A percentile compares a stretch with the other conserved stretches of the same genome.
phyloP scores from a whole-genome alignment of 2,888 invertebrate species.

The Scaeva pyrastri region DNA sequence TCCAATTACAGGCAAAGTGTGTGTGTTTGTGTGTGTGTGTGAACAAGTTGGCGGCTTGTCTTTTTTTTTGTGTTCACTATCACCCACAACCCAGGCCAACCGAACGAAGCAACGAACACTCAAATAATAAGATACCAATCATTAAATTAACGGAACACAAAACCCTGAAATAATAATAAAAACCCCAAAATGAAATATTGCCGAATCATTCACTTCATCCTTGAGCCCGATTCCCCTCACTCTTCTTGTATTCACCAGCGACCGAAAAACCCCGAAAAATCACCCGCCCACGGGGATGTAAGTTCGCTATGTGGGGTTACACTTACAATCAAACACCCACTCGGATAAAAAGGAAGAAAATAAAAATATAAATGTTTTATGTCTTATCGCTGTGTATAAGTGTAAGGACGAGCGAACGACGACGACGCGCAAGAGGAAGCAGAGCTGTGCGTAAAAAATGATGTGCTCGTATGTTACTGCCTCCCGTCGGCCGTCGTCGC shows the following conservation, averaged over 20 bases:
- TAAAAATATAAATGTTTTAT: conserved; percentile 67
- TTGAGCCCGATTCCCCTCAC: neutral
- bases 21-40: conserved; percentile 21
- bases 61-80: neutral
- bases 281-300: conserved; percentile 9
- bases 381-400: conserved; percentile 68
- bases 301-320: conserved; percentile 8
- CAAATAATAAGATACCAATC: conserved; percentile 72
- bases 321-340: conserved; percentile 56
- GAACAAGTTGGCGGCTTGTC: conserved; percentile 1
- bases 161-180: conserved; percentile 74
- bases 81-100: neutral
- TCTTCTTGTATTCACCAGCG: neutral
- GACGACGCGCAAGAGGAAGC: conserved; percentile 39
- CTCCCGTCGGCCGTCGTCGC: too few species aligned
- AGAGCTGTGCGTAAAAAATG: conserved; percentile 38
- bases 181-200: conserved; percentile 72
- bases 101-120: conserved; percentile 1
- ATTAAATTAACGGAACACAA: conserved; percentile 73
- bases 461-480: conserved; percentile 35
- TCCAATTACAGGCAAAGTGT: neutral
- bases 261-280: neutral
- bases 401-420: too few species aligned
- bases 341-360: neutral
- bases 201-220: conserved; percentile 71